These are phyloP conservation scores for Cerastoderma edule DNA, from an alignment of 2,888 invertebrate species.

Conservation along the genomic window DNA sequence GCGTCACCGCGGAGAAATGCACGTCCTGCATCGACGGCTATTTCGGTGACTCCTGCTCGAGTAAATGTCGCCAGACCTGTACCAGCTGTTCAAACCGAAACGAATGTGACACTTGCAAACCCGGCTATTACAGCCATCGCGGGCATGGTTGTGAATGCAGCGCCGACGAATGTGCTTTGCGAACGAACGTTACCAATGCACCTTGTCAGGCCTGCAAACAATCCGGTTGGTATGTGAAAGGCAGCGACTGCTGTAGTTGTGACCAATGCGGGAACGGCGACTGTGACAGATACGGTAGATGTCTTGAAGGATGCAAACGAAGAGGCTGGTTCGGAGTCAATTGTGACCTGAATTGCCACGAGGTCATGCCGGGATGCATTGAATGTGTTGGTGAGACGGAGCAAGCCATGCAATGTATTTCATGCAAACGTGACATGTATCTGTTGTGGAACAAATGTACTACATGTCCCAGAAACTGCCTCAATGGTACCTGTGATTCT, in stretches of 20 bases:
- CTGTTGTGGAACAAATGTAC: background rate
- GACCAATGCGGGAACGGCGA: background rate
- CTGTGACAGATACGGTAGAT: background rate
- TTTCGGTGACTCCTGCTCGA: background rate
- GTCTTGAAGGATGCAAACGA: background rate
- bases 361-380: background rate
- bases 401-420: background rate
- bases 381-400: slow-evolving; percentile 8
- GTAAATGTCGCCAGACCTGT: background rate
- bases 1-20: background rate
- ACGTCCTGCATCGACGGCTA: slow-evolving; percentile 6
- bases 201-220: background rate
- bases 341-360: background rate
- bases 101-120: slow-evolving; percentile 13
- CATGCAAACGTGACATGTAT: background rate
- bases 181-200: background rate
- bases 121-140: background rate
- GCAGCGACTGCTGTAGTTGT: background rate
- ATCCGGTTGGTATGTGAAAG: slow-evolving; percentile 3
- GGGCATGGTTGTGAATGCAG: background rate
- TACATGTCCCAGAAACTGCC: background rate
- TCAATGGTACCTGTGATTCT: background rate
- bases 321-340: background rate
- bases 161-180: background rate
- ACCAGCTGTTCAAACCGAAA: background rate